A percentile compares a stretch with the other conserved stretches of the same genome.
phyloP scores from a whole-genome alignment of 2,113 vertebrate genomes.

The Hemiscyllium ocellatum region DNA sequence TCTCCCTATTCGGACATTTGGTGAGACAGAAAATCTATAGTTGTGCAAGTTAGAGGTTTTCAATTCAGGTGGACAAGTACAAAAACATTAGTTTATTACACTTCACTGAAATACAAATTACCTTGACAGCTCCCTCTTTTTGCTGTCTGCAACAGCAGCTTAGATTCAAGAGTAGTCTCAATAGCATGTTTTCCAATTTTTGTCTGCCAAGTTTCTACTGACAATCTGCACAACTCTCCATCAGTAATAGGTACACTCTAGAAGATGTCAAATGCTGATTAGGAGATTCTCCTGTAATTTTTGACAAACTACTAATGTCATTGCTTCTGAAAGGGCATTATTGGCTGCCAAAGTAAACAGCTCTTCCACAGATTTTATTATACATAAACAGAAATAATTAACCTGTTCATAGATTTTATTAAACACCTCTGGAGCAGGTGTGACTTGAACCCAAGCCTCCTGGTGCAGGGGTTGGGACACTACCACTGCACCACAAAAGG shows the following conservation, averaged over 20 bases:
- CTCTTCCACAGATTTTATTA: background rate
- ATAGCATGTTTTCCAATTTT: background rate
- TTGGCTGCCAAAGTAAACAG: background rate
- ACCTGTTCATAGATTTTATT: too few species aligned
- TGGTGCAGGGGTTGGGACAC: too few species aligned
- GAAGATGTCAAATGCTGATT: background rate
- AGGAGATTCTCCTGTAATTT: background rate
- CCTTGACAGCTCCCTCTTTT: too few species aligned
- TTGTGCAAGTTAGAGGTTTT: background rate
- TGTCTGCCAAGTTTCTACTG: background rate
- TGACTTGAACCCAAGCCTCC: too few species aligned
- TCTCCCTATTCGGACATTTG: background rate
- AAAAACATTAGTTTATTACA: background rate
- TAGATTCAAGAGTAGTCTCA: background rate
- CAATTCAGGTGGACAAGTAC: background rate
- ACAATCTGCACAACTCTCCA: background rate
- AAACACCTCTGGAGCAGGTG: too few species aligned
- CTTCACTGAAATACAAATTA: too few species aligned
- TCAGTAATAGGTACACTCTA: background rate
- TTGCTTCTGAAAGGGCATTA: background rate
- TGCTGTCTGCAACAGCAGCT: background rate
- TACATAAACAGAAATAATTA: background rate
- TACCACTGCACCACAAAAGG: too few species aligned
- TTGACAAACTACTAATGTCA: background rate
- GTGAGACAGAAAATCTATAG: background rate